Evolutionary conservation across 2,888 invertebrate species (phyloP), one percentile per base, ranked within the genome.

Genomic region (Heteromyza rotundicornis): DNA sequence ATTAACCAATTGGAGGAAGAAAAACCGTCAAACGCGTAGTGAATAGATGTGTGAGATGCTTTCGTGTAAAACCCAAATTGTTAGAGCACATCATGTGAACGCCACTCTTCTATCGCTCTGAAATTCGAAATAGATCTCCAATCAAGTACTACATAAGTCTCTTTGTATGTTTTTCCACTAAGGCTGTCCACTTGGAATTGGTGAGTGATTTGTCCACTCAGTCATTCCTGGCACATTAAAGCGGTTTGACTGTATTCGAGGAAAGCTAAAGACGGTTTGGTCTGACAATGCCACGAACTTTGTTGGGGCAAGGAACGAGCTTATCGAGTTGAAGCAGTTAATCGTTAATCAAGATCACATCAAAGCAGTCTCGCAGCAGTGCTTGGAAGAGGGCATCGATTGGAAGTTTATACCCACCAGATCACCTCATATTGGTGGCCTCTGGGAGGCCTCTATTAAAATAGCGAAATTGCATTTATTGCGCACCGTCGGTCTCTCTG

Each of bases 1-100:
- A 63, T 57, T 64, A 63, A 65, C 67, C 53, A 20, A 59, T 64
- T 32, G 64, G 57, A 1, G 63, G 62, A 1, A 44, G 58, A 8
- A 64, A 66, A 47, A 52, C 52, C 1, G 47, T 64, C 22, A 17
- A 49, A 1, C 1, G 51, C 22, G 24, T 52, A 1, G 52, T 62
- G 8, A 17, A 7, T 14, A 65, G 24, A 1, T 59, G 62, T 35
- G 17, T 54, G 1, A 55, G 2, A 20, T 59, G 54, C 47, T 59
- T 44, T 49, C 47, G 58, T 14, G 19, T 52, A 17, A 57, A 23
- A 35, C 17, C 17, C 44, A 57, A n/a, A 35, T 14, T 19, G 12
- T 19, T 12, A 32, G n/a, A 32, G 7, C 40, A 54, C 10, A 40
- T 49, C 3, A 60, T 60, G 55, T 54, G 47, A 3, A 47, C 3